These are phyloP conservation scores for Spongilla lacustris DNA, from an alignment of 37 sponge, comb jelly and placozoan species.

Conservation along the genomic window DNA sequence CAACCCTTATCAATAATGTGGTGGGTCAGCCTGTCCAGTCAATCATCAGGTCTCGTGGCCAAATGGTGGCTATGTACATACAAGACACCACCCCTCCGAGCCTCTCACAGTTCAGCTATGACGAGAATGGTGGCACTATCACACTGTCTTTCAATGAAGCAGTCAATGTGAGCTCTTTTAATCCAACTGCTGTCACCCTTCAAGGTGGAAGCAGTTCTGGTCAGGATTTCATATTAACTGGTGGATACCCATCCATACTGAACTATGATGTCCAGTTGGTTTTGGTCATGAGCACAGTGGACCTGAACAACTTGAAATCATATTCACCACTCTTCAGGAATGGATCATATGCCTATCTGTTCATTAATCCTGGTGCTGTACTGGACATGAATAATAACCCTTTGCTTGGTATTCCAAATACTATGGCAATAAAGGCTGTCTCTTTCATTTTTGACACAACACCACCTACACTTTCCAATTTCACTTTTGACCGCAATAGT, in stretches of 20 bases:
- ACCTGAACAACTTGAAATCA: slow-evolving; percentile 72
- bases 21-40: slow-evolving; percentile 64
- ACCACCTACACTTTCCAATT: slow-evolving; percentile 63
- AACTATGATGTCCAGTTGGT: slow-evolving; percentile 54
- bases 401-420: slow-evolving; percentile 19
- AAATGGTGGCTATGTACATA: slow-evolving; percentile 49
- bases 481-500: slow-evolving; percentile 74
- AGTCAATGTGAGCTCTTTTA: slow-evolving; percentile 60
- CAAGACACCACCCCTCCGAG: slow-evolving; percentile 68
- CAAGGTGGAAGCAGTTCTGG: slow-evolving; percentile 41
- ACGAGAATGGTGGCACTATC: slow-evolving; percentile 68
- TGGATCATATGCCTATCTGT: slow-evolving; percentile 54
- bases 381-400: slow-evolving; percentile 76
- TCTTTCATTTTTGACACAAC: slow-evolving; percentile 54
- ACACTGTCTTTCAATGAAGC: slow-evolving; percentile 83
- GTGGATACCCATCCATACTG: slow-evolving; percentile 38
- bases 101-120: slow-evolving; percentile 55
- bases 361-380: slow-evolving; percentile 51
- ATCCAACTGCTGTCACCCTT: slow-evolving; percentile 37
- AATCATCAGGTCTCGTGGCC: slow-evolving; percentile 62
- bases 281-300: slow-evolving; percentile 42
- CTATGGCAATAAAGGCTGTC: slow-evolving; percentile 27
- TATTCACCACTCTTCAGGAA: slow-evolving; percentile 52
- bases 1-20: slow-evolving; percentile 73
- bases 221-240: slow-evolving; percentile 44